Evolutionary conservation across 2,888 invertebrate genomes (phyloP).

Genomic region (Rhingia campestris): DNA sequence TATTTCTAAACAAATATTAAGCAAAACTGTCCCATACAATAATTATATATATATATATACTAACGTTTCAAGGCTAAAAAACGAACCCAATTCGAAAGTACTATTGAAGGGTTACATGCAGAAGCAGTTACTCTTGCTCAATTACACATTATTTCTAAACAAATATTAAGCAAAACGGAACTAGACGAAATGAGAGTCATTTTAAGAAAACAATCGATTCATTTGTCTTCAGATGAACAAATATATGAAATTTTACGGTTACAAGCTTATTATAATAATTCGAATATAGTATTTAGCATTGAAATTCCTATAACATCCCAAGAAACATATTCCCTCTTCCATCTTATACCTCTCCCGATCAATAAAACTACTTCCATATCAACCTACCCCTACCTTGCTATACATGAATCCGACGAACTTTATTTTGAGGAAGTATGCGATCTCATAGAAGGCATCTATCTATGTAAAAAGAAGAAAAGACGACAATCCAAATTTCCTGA

Average conservation of each 20-base stretch:
- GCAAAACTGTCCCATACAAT: constrained; percentile 23
- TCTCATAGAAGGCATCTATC: constrained; percentile 33
- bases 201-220: constrained; percentile 29
- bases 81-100: no score
- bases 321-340: constrained; percentile 34
- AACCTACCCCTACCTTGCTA: constrained; percentile 18
- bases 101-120: no score
- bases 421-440: constrained; percentile 27
- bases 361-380: constrained; percentile 25
- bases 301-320: constrained; percentile 28
- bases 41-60: no score
- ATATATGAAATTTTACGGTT: constrained; percentile 56
- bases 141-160: constrained; percentile 48
- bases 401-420: constrained; percentile 21
- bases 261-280: constrained; percentile 48
- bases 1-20: constrained; percentile 52
- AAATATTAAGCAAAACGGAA: constrained; percentile 41
- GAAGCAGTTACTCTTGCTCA: constrained; percentile 43
- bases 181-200: constrained; percentile 26
- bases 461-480: constrained; percentile 10
- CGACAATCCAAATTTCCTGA: neutral
- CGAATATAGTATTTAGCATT: constrained; percentile 57
- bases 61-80: no score
- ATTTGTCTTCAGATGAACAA: constrained; percentile 43
- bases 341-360: constrained; percentile 29